phyloP scores from a whole-genome alignment of 2,888 invertebrate species.

The Anagyrus pseudococci region DNA sequence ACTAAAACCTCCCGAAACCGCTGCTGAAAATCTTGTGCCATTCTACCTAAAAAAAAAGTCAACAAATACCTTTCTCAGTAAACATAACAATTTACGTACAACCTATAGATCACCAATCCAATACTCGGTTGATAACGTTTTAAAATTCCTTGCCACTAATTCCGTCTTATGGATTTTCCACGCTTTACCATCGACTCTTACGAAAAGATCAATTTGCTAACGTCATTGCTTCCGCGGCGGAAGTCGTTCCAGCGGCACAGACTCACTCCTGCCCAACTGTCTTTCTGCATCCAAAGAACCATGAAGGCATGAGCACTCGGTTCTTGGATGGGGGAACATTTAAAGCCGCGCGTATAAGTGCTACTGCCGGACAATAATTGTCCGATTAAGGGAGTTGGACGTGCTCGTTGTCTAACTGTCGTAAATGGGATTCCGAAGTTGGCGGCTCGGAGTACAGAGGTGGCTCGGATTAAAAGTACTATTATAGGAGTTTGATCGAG shows the following conservation, averaged over 20 bases:
- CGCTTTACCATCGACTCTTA: background rate
- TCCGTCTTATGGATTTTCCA: too few species aligned
- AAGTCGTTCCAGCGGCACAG: background rate
- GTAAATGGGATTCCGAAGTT: constrained; percentile 32
- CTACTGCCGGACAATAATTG: constrained; percentile 27
- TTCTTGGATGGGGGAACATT: background rate
- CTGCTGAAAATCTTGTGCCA: too few species aligned
- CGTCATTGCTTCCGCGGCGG: background rate
- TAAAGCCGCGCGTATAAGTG: constrained; percentile 17
- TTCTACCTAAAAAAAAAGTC: too few species aligned
- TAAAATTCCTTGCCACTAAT: too few species aligned
- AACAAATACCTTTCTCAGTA: too few species aligned
- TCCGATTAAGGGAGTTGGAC: constrained; percentile 29
- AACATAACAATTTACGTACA: too few species aligned
- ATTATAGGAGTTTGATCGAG: background rate
- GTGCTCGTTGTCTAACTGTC: background rate
- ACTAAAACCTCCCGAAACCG: too few species aligned
- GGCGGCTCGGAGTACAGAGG: constrained; percentile 1
- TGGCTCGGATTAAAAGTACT: constrained; percentile 10
- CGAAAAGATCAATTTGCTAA: background rate
- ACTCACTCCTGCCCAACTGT: background rate
- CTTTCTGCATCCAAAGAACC: background rate
- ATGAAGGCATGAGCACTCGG: background rate
- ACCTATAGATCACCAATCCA: too few species aligned
- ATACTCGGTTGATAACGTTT: too few species aligned